These are phyloP conservation scores for Drosophila anceps DNA, from an alignment of 2,888 invertebrate genomes.

Conservation along the genomic window DNA sequence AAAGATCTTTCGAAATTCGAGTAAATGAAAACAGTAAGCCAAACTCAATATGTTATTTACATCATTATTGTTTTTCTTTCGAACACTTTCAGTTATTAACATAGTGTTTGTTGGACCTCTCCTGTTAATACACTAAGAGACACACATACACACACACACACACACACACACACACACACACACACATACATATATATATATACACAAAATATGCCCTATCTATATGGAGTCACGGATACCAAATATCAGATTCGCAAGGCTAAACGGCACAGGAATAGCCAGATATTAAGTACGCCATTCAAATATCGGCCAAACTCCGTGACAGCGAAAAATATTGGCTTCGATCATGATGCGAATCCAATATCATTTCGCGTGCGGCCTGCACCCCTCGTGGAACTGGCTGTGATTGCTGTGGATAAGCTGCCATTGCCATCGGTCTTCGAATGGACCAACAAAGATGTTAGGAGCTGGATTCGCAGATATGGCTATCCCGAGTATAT, in stretches of 20 bases:
- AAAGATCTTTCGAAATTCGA: neutral
- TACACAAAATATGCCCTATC: slow-evolving; percentile 53
- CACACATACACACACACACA: neutral
- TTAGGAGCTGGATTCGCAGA: slow-evolving; percentile 86
- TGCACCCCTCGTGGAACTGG: slow-evolving; percentile 85
- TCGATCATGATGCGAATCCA: slow-evolving; percentile 62
- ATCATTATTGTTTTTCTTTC: neutral
- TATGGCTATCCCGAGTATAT: slow-evolving; percentile 86
- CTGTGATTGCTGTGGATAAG: slow-evolving; percentile 83
- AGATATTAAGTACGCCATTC: neutral
- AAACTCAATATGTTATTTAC: slow-evolving; percentile 7
- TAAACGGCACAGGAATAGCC: neutral
- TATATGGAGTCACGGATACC: slow-evolving; percentile 70
- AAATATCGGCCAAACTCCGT: slow-evolving; percentile 34
- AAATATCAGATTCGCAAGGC: slow-evolving; percentile 45
- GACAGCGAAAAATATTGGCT: slow-evolving; percentile 13
- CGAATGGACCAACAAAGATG: slow-evolving; percentile 86
- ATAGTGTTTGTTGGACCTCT: neutral
- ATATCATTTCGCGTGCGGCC: slow-evolving; percentile 82
- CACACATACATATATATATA: neutral
- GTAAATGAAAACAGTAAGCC: slow-evolving; percentile 7
- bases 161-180: neutral
- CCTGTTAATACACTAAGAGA: neutral
- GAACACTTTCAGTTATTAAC: slow-evolving; percentile 13
- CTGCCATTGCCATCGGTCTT: slow-evolving; percentile 85